Percentiles rank a stretch among this genome's conserved stretches.
Evolutionary conservation across 2,797 vertebrate genomes (phyloP).

Genomic region (Tangara arthus): DNA sequence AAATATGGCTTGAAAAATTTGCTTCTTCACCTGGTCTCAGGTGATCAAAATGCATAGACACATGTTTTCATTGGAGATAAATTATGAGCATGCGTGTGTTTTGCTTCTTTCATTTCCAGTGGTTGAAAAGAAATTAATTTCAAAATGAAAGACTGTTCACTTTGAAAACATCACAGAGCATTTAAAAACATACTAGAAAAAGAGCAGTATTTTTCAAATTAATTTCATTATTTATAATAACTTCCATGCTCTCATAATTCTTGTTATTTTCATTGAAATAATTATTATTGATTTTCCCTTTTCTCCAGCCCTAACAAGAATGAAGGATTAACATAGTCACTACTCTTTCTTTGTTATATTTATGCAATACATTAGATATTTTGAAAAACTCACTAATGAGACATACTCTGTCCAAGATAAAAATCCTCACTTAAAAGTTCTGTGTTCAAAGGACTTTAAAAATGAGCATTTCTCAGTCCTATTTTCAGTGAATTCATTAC

Average conservation of each 20-base stretch:
- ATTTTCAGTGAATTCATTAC: not conserved
- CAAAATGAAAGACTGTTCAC: not conserved
- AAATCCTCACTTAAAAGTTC: not conserved
- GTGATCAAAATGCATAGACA: not conserved
- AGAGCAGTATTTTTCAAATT: not conserved
- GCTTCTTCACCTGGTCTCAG: not conserved
- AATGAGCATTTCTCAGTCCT: not conserved
- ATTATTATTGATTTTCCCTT: not conserved
- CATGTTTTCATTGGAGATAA: not conserved
- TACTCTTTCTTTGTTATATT: not conserved
- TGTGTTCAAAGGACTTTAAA: not conserved
- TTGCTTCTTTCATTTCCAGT: not conserved
- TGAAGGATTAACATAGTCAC: not conserved
- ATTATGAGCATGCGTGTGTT: fast-evolving
- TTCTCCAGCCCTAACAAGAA: not conserved
- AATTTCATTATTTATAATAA: not conserved
- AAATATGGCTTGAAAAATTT: not conserved
- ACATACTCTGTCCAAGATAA: not conserved
- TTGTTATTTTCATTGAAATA: not conserved
- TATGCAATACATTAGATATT: not conserved
- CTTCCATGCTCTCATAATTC: not conserved
- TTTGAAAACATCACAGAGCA: not conserved
- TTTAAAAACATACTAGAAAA: not conserved
- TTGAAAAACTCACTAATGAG: not conserved
- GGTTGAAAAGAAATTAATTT: not conserved